A percentile compares a stretch with the other conserved stretches of the same genome.
phyloP scores from a whole-genome alignment of 2,888 invertebrate species.

The Ichneumon xanthorius region DNA sequence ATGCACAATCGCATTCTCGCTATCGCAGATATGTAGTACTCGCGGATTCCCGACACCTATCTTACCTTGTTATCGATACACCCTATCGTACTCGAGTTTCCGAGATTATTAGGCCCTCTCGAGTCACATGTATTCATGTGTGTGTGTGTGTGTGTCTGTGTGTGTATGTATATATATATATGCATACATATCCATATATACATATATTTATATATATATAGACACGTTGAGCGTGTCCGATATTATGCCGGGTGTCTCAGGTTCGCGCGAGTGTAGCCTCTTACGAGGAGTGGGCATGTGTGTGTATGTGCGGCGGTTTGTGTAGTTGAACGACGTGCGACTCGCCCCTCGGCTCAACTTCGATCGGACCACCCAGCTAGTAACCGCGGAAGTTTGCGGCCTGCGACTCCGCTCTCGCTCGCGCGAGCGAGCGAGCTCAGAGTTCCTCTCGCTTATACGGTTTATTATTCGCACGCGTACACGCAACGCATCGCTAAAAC shows the following conservation, averaged over 20 bases:
- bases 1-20: slow-evolving; percentile 19
- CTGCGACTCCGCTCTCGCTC: slow-evolving; percentile 69
- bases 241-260: slow-evolving; percentile 58
- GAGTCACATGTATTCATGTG: slow-evolving; percentile 1
- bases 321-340: slow-evolving; percentile 52
- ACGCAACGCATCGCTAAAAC: slow-evolving; percentile 40
- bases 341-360: slow-evolving; percentile 57
- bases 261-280: slow-evolving; percentile 56
- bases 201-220: not conserved
- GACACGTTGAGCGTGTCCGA: slow-evolving; percentile 36
- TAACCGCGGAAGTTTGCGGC: slow-evolving; percentile 78
- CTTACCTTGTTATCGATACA: slow-evolving; percentile 62
- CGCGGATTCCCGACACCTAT: slow-evolving; percentile 55
- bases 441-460: slow-evolving; percentile 39
- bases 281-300: not conserved
- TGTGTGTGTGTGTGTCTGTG: too few relatives aligned
- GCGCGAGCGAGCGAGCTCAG: slow-evolving; percentile 28
- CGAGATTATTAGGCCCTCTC: slow-evolving; percentile 55
- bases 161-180: too few relatives aligned
- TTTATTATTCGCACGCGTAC: slow-evolving; percentile 57
- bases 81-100: slow-evolving; percentile 65
- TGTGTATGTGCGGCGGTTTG: not conserved
- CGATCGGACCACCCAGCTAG: slow-evolving; percentile 77
- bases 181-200: too few relatives aligned
- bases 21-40: slow-evolving; percentile 41